Evolutionary conservation across 2,113 vertebrate genomes (phyloP).

Genomic region (Scopus umbretta): DNA sequence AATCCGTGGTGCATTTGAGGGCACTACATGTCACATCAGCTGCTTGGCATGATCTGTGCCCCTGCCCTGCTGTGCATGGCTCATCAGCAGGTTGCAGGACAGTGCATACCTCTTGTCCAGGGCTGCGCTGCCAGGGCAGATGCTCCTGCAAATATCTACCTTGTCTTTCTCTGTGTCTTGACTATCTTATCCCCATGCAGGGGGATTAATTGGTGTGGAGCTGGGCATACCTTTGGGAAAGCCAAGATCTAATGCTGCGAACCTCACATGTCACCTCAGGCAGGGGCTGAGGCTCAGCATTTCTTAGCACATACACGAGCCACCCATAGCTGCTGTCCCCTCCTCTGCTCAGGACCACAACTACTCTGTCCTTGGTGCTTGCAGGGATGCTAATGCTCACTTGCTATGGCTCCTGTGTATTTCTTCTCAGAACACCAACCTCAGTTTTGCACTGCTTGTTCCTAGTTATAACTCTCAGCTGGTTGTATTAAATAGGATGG

Average conservation of each 20-base stretch:
- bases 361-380: not conserved
- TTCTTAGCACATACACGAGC: not conserved
- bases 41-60: too few relatives aligned
- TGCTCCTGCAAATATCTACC: not conserved
- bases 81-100: not conserved
- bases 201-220: not conserved
- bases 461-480: slow-evolving; percentile 9
- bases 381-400: not conserved
- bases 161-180: not conserved
- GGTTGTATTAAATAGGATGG: slow-evolving; percentile 10
- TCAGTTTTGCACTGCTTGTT: not conserved
- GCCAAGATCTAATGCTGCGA: not conserved
- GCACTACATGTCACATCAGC: not conserved
- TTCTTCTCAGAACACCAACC: not conserved
- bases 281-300: not conserved
- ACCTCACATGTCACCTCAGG: fast-evolving
- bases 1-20: not conserved
- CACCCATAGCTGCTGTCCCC: not conserved
- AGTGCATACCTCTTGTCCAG: too few relatives aligned
- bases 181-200: not conserved
- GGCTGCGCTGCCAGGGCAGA: not conserved
- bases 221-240: not conserved
- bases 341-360: not conserved
- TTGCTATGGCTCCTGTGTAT: not conserved
- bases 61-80: not conserved